phyloP scores from a whole-genome alignment of 2,797 vertebrate species.

The Scolopax bukidnonensis region DNA sequence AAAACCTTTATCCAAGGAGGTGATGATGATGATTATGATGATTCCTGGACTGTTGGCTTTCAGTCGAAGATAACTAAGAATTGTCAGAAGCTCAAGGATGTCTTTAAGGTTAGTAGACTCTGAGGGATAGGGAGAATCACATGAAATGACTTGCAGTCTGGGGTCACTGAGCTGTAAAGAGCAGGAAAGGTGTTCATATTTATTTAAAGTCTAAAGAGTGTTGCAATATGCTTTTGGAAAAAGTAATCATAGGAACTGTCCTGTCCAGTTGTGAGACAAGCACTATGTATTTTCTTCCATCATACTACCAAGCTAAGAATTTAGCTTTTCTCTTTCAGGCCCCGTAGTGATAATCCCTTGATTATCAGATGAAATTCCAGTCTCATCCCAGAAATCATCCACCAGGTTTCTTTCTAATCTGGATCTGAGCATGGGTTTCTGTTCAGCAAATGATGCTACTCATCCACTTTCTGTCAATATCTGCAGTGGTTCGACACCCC shows the following conservation, averaged over 20 bases:
- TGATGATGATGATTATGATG: not conserved
- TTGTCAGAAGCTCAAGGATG: fast-evolving
- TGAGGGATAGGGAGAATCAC: not conserved
- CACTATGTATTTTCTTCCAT: not conserved
- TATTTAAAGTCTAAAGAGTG: not conserved
- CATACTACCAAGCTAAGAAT: not conserved
- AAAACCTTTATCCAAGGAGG: not conserved
- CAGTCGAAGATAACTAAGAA: fast-evolving
- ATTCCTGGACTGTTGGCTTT: not conserved
- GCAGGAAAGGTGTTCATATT: not conserved
- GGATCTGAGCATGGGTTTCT: not conserved
- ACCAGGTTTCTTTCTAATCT: not conserved
- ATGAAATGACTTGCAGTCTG: not conserved
- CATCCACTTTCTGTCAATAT: not conserved
- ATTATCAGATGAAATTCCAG: not conserved
- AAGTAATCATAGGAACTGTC: not conserved
- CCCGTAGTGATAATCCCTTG: not conserved
- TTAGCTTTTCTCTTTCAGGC: not conserved
- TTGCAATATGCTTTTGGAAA: not conserved
- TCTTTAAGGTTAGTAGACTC: constrained; percentile 42
- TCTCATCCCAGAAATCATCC: not conserved
- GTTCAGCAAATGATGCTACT: not conserved
- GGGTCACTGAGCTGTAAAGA: not conserved
- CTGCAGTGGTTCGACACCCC: not conserved
- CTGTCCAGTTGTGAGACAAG: not conserved